phyloP scores from a whole-genome alignment of 2,888 invertebrate species.

The Drosophila atroscutellata region DNA sequence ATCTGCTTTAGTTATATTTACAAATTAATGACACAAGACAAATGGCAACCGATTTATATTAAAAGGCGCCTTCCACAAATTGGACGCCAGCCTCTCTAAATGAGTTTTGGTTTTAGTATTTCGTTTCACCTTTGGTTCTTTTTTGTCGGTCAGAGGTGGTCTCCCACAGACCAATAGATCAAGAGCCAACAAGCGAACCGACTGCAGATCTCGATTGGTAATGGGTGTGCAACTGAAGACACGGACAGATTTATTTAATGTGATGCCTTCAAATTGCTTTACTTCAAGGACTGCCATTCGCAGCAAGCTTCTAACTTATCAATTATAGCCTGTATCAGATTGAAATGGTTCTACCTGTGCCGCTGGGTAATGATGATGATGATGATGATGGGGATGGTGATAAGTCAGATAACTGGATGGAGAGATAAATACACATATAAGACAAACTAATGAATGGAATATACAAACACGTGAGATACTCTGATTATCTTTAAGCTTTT shows the following conservation, averaged over 20 bases:
- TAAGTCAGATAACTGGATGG: conserved; percentile 27
- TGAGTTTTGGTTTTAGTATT: conserved; percentile 44
- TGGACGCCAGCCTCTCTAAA: conserved; percentile 59
- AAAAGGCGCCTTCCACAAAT: conserved; percentile 62
- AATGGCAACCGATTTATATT: conserved; percentile 74
- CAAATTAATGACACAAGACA: conserved; percentile 74
- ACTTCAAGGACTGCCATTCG: conserved; percentile 39
- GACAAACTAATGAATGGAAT: background rate
- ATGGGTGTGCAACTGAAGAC: conserved; percentile 51
- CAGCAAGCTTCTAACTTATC: conserved; percentile 30
- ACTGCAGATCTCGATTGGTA: conserved; percentile 39
- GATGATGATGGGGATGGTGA: conserved; percentile 44
- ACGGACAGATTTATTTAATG: conserved; percentile 51
- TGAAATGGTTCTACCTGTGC: conserved; percentile 29
- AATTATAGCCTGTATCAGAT: conserved; percentile 45
- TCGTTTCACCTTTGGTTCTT: background rate
- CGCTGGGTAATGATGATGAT: conserved; percentile 47
- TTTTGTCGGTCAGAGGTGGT: conserved; percentile 42
- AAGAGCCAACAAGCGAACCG: conserved; percentile 20
- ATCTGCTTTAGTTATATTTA: conserved; percentile 66
- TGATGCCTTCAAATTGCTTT: conserved; percentile 33
- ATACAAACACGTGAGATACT: background rate
- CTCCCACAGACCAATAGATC: conserved; percentile 43
- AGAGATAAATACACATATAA: background rate
- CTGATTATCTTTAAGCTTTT: background rate